Evolutionary conservation across 2,888 invertebrate genomes (phyloP), one percentile per base, ranked within the genome.

Genomic region (Argyra leucocephala): DNA sequence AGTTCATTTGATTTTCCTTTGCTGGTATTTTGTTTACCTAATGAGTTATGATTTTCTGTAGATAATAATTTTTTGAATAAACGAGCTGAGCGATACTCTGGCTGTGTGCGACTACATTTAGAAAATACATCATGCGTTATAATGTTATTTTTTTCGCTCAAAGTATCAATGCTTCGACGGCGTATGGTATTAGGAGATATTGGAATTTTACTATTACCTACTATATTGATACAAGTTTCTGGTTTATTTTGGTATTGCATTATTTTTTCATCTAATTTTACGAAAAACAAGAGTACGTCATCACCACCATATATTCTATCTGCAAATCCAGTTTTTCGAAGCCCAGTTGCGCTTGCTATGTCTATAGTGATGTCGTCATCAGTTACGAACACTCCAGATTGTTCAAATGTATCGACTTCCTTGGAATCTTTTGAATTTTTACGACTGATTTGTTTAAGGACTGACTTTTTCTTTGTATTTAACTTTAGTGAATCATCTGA

Each of bases 241-340:
- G 63, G 26, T 22, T 67, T 66, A n/a, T 61, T 66, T 22, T 24
- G 64, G 57, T 57, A 26, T 18, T n/a, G n/a, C n/a, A n/a, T n/a
- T n/a, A n/a, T n/a, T 26, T 48, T 60, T 26, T 63, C 66, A 1
- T n/a, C 21, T 22, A 24, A 6, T 21, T 22, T 22, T 18, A 7
- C 12, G 31, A 21, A 3, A 26, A 23, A 58, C 31, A 63, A 62
- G 66, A 18, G 22, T 72, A 77, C 75, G 71, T 83, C 82, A 72
- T 85, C 83, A 66, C 82, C 79, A 58, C 83, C 80, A 79, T 84
- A 83, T 75, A 87, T 82, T 71, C 85, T 82, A 76, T 85, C 83
- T 21, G 84, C 83, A 80, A 85, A 85, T 76, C 87, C 86, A 0
- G 88, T 89, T 78, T 87, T 88, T 22, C 88, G 83, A 3, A 89